A percentile compares a stretch with the other conserved stretches of the same genome.
Conservation (phyloP, 2,888 invertebrate genomes). For the Cataglyphis altisquamis region DNA sequence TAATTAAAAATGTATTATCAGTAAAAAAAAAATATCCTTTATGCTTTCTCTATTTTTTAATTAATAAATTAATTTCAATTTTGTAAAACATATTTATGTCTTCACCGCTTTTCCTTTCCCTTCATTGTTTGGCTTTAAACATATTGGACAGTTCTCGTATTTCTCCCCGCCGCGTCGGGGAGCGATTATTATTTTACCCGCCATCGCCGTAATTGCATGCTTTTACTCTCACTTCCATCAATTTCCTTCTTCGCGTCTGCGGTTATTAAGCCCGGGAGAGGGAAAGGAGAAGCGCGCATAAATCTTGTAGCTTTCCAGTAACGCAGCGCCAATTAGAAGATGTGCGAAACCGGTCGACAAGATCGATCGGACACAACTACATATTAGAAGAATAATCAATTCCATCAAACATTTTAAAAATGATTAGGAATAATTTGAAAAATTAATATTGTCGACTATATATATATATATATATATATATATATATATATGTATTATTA, state of each 20-base stretch:
- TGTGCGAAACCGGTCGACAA: background rate
- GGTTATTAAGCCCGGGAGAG: conserved; percentile 36
- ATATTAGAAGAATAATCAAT: background rate
- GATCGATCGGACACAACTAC: background rate
- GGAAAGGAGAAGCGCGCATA: background rate
- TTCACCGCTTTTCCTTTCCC: conserved; percentile 3
- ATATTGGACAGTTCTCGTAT: conserved; percentile 38
- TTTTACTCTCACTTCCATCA: conserved; percentile 54
- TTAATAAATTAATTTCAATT: conserved; percentile 20
- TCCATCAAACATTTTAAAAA: background rate
- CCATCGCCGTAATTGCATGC: conserved; percentile 45
- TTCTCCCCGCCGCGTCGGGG: conserved; percentile 9
- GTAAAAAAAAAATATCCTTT: background rate
- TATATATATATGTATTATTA: background rate
- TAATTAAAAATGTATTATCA: background rate
- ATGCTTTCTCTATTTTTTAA: background rate
- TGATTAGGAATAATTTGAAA: background rate
- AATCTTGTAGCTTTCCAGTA: conserved; percentile 41
- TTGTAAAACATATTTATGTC: conserved; percentile 4
- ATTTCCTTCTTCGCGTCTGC: conserved; percentile 36
- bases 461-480: background rate
- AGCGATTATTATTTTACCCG: conserved; percentile 41
- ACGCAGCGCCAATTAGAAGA: conserved; percentile 33
- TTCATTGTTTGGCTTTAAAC: conserved; percentile 36
- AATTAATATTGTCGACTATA: background rate